Evolutionary conservation across 2,797 vertebrate species (phyloP).

Genomic region (Euthynnus affinis): DNA sequence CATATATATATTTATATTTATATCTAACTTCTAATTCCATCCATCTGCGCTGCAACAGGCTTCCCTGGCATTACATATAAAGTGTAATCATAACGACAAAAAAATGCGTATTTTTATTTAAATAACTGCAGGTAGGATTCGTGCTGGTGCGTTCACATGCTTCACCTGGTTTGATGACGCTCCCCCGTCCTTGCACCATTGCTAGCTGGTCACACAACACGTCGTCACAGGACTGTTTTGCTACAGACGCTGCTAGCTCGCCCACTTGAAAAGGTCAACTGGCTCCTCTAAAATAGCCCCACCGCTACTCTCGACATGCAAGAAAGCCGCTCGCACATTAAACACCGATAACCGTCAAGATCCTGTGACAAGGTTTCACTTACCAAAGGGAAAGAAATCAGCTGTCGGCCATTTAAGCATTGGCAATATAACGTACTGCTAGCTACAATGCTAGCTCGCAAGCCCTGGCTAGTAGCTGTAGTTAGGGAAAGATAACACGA

Average conservation of each 20-base stretch:
- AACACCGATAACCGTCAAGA: accelerated
- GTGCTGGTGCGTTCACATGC: constrained; percentile 27
- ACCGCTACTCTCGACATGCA: neutral
- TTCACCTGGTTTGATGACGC: constrained; percentile 78
- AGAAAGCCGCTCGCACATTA: neutral
- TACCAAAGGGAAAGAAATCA: constrained; percentile 22
- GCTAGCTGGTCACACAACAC: constrained; percentile 76
- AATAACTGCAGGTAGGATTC: neutral
- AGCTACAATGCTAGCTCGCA: constrained; percentile 61
- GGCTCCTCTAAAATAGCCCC: neutral
- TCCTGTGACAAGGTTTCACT: neutral
- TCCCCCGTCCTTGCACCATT: constrained; percentile 78
- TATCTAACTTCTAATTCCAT: constrained; percentile 5
- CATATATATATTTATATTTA: too few species aligned
- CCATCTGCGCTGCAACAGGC: neutral
- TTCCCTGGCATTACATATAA: neutral
- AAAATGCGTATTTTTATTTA: neutral
- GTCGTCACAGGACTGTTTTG: constrained; percentile 71
- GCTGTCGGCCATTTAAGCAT: constrained; percentile 20
- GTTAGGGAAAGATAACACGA: neutral
- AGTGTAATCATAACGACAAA: neutral
- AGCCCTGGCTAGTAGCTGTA: constrained; percentile 31
- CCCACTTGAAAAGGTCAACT: constrained; percentile 50
- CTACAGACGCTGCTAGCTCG: constrained; percentile 54
- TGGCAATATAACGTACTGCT: constrained; percentile 26